Evolutionary conservation across 2,888 invertebrate species (phyloP), one percentile per base, ranked within the genome.

Genomic region (Silvanus unidentatus): DNA sequence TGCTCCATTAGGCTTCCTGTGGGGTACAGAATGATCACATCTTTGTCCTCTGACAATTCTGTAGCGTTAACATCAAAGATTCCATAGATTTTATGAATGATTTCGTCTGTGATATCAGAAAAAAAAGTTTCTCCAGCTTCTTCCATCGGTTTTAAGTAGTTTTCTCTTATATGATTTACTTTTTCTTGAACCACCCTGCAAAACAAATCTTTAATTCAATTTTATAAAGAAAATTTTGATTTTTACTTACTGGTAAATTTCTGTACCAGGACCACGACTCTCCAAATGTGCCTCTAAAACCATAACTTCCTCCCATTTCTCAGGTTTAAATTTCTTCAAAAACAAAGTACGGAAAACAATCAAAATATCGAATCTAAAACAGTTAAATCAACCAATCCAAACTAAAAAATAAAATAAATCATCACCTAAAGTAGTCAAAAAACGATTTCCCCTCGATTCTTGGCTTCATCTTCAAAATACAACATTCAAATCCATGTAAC

Each of bases 21-120:
- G 1, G 81, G 75, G 64, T 81, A 88, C 45, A 88, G 66, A 39
- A 79, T 82, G 13, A 52, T 50, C 11, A 54, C 50, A 38, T 59
- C 58, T 4, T 1, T 83, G 0, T 83, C 78, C 70, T 85, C 81
- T 9, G 75, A 69, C 22, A 86, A 80, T 69, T 88, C 87, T 62
- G 87, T 72, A 5, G 83, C 83, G 53, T 89, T 88, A 1, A 87
- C 84, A 55, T 89, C 88, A 32, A 88, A 80, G 39, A 88, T 79
- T 2, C 86, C 88, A 55, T 86, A 87, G 45, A 88, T 77, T 58
- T 75, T 79, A 46, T 85, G 84, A 15, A 89, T 69, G 1, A 81
- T 50, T 36, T 76, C 73, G 5, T 71, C 52, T 1, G 77, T 76
- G 29, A 74, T 68, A 27, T 75, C 70, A 2, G 69, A 68, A 1